Base-by-base conservation (phyloP, 2,797 vertebrate genomes). In the Gymnodraco acuticeps region DNA sequence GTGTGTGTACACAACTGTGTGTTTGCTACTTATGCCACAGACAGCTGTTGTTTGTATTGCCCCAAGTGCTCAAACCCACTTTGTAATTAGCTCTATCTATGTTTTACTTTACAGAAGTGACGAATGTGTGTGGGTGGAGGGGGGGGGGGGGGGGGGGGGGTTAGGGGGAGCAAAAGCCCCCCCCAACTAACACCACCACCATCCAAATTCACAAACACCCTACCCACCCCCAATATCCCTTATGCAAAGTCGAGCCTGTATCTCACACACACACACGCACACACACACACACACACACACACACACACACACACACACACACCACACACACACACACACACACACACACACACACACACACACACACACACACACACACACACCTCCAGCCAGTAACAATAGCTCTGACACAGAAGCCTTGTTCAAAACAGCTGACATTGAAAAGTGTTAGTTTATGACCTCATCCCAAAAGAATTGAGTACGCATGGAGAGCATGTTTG, bases 41-140 rank as follows among this genome's bases (percentile, higher is more conserved):
- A 90, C 91, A 94, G 90, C 93, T 94, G 93, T 87, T 93, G 88
- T 92, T 93, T 90, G 88, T 70, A 59, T 83, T 80, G 80, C 81
- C 84, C 82, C 68, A 47, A 88, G 86, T 82, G 70, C 88, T 88
- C 68, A 46, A 77, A 84, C 76, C 48, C 61, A 88, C 91, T 88
- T 87, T 88, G 90, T 88, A 92, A 93, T 93, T 90, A 92, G 85
- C 62, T 70, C 69, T 80, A 79, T 85, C 82, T 84, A 45, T 64
- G 79, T 73, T 88, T 79, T 87, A 88, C 83, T 86, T 84, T 76
- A 78, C 82, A 69, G 60, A 81, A 84, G 75, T 66, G 81, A 81
- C 72, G 77, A 61, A 67, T 73, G 61, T 56, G 73, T 74, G 10
- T 5, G 17, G 12, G 61, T 7, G 23, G 9, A 45, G 5, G 17